Evolutionary conservation across 2,888 invertebrate species (phyloP).

Genomic region (Amblyjoppa fuscipennis): DNA sequence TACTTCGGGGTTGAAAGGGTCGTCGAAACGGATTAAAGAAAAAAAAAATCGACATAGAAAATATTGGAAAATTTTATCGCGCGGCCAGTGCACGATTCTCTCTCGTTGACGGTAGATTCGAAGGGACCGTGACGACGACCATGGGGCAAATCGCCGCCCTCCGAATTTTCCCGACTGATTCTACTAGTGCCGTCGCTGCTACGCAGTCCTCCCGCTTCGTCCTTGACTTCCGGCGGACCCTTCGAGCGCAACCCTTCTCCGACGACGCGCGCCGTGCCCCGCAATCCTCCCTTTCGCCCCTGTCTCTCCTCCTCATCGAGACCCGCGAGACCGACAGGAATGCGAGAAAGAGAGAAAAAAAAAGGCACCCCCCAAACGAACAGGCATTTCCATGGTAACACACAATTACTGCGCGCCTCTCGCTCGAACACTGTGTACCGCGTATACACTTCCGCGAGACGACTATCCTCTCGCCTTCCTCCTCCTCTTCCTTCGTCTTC

Average conservation of each 20-base stretch:
- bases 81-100: background rate
- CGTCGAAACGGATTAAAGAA: background rate
- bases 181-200: slow-evolving; percentile 47
- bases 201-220: slow-evolving; percentile 70
- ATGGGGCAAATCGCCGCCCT: slow-evolving; percentile 54
- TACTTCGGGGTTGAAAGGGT: too few relatives aligned
- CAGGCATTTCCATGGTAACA: slow-evolving; percentile 82
- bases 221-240: slow-evolving; percentile 81
- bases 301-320: slow-evolving; percentile 56
- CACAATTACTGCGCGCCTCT: slow-evolving; percentile 78
- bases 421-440: slow-evolving; percentile 36
- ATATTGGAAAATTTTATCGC: background rate
- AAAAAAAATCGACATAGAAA: slow-evolving; percentile 11
- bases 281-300: slow-evolving; percentile 73
- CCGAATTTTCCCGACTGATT: slow-evolving; percentile 62
- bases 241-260: slow-evolving; percentile 79
- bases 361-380: slow-evolving; percentile 79
- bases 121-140: slow-evolving; percentile 47
- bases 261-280: slow-evolving; percentile 77
- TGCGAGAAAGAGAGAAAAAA: slow-evolving; percentile 50
- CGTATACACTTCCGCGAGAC: slow-evolving; percentile 21
- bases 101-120: background rate
- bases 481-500: slow-evolving; percentile 23
- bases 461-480: slow-evolving; percentile 59
- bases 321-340: slow-evolving; percentile 48